phyloP scores from a whole-genome alignment of 1,140 invertebrate genomes.

The Diachasmimorpha longicaudata region DNA sequence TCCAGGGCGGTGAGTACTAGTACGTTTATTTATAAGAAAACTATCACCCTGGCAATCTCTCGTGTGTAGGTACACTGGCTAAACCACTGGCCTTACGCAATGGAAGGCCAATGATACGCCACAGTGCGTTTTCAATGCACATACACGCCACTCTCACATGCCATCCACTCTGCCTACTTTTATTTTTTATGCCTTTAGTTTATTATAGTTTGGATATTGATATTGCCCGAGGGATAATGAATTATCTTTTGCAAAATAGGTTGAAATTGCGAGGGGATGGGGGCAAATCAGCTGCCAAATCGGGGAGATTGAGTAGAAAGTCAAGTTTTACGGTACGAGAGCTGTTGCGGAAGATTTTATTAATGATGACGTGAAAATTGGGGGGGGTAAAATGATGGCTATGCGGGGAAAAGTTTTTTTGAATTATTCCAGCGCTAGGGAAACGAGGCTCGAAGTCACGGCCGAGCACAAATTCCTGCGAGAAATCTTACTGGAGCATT shows the following conservation, averaged over 20 bases:
- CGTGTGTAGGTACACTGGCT: background rate
- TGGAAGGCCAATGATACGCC: background rate
- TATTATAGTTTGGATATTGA: background rate
- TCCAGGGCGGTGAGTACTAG: background rate
- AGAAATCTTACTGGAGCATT: too few relatives aligned
- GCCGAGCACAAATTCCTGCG: too few relatives aligned
- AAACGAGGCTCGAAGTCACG: too few relatives aligned
- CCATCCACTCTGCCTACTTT: background rate
- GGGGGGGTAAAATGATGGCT: too few relatives aligned
- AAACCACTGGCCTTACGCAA: background rate
- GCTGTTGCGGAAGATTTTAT: too few relatives aligned
- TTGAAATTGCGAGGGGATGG: background rate
- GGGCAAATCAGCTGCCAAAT: background rate
- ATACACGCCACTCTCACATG: background rate
- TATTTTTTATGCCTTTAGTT: background rate
- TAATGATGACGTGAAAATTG: too few relatives aligned
- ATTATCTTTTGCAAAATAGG: background rate
- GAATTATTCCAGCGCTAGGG: too few relatives aligned
- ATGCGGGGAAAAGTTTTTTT: too few relatives aligned
- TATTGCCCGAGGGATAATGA: background rate
- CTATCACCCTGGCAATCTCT: constrained; percentile 2
- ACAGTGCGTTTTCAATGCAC: background rate
- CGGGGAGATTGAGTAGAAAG: background rate
- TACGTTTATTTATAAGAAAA: constrained; percentile 11
- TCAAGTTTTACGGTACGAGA: background rate